Base-by-base conservation (phyloP, 2,888 invertebrate species). In the Ametastegia equiseti region DNA sequence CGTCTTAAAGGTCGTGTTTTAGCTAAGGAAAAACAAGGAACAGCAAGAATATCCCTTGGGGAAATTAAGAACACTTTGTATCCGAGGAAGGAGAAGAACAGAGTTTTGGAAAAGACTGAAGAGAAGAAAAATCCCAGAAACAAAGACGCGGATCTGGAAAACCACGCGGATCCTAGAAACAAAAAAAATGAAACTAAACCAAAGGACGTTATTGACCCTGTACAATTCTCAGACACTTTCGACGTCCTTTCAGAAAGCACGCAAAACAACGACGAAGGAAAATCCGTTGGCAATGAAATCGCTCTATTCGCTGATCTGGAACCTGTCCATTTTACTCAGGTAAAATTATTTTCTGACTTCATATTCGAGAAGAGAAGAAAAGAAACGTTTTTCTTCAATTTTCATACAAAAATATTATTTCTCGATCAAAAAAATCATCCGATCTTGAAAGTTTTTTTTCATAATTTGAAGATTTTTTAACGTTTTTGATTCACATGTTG, bases 261-360 rank as follows among this genome's bases (percentile, higher is more conserved):
- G 36, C 78, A 83, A 2, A 71, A 27, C 5, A 84, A 85, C 45
- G 65, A 80, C 0, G 36, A 45, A 13, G 30, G 65, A n/a, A 39
- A 67, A 11, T 82, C 83, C n/a, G 57, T 83, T 13, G 69, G 67
- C 3, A 36, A 81, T 27, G 80, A 85, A 33, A 9, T 86, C 9
- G 86, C 87, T 23, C 80, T 90, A 7, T 90, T 90, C 82, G 84
- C 82, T n/a, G 90, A 90, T 82, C 75, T 86, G 3, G 88, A 90
- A 77, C 90, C 90, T 1, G 82, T 82, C 6, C 88, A 87, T 81
- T 90, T 90, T 78, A 86, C 82, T 47, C n/a, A 87, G 87, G 90
- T 90, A 84, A 30, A 27, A 19, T 4, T 9, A 39, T 42, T 30
- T 42, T 39, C 11, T 15, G 30, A 54, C 4, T 1, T 13, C 13